phyloP scores from a whole-genome alignment of 2,797 vertebrate species.

The Sebastes vulpes region DNA sequence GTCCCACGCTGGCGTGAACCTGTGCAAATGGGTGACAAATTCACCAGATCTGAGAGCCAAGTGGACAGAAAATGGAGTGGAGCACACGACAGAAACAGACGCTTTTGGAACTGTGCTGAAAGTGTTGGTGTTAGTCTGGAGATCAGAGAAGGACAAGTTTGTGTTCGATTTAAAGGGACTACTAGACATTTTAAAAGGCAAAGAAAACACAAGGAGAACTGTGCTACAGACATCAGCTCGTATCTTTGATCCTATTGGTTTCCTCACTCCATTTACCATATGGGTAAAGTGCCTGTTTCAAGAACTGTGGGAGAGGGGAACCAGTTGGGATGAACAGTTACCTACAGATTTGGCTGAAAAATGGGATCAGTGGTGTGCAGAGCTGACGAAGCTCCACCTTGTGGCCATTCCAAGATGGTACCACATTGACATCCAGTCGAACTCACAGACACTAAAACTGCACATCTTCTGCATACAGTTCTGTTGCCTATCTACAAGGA shows the following conservation, averaged over 20 bases:
- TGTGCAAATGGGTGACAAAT: conserved; percentile 14
- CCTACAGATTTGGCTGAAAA: conserved; percentile 3
- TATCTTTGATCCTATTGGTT: conserved; percentile 14
- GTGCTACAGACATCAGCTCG: conserved; percentile 9
- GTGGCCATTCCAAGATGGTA: conserved; percentile 28
- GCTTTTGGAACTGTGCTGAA: background rate
- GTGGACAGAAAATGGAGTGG: background rate
- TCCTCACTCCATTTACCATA: conserved; percentile 34
- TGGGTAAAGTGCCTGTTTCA: conserved; percentile 41
- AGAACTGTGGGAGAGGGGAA: conserved; percentile 34
- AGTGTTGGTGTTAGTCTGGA: conserved; percentile 16
- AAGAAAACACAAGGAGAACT: conserved; percentile 21
- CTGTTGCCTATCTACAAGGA: conserved; percentile 21
- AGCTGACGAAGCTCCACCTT: conserved; percentile 11
- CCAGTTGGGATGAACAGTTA: conserved; percentile 27
- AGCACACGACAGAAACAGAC: background rate
- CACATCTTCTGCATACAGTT: conserved; percentile 25
- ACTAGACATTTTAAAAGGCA: background rate
- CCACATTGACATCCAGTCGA: background rate
- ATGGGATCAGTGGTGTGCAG: conserved; percentile 41
- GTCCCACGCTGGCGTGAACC: background rate
- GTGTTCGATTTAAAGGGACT: conserved; percentile 19
- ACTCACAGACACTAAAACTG: background rate
- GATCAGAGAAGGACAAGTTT: conserved; percentile 11
- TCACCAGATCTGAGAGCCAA: background rate